Percentiles rank a stretch among this genome's conserved stretches.
Conservation (phyloP, 2,113 vertebrate genomes). For the Hyla sarda region DNA sequence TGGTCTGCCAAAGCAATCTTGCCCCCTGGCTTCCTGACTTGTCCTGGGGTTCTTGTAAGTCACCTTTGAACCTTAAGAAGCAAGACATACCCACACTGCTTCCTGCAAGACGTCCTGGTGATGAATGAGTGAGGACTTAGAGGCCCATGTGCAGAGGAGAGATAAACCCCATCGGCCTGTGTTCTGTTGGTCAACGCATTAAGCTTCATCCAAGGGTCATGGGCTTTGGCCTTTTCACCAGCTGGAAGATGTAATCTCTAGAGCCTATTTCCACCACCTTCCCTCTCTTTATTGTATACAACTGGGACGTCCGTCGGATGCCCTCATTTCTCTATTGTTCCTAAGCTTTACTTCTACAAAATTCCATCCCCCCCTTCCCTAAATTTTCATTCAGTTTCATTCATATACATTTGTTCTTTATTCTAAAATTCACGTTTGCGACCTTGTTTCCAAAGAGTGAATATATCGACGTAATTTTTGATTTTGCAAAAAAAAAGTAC, state of each 20-base stretch:
- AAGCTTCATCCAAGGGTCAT: conserved; percentile 43
- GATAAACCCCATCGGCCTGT: conserved; percentile 34
- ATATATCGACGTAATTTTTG: no score
- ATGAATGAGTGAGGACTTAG: conserved; percentile 43
- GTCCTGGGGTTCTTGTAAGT: conserved; percentile 18
- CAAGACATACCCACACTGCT: background rate
- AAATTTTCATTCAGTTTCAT: background rate
- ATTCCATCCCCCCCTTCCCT: conserved; percentile 23
- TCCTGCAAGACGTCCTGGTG: conserved; percentile 56
- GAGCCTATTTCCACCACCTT: conserved; percentile 52
- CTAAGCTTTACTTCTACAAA: background rate
- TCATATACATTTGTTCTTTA: background rate
- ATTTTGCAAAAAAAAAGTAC: no score
- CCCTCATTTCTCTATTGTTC: conserved; percentile 36
- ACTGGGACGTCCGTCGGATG: conserved; percentile 35
- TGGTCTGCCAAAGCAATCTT: conserved; percentile 43
- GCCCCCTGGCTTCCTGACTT: conserved; percentile 45
- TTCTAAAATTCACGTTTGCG: no score
- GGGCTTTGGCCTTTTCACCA: conserved; percentile 50
- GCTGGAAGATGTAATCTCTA: conserved; percentile 55
- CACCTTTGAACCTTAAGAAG: conserved; percentile 55
- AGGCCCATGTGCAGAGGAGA: conserved; percentile 37
- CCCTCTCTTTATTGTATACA: conserved; percentile 44
- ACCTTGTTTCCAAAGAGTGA: no score
- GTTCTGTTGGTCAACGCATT: conserved; percentile 29